Conservation (phyloP, 1,140 invertebrate species). For the Zaprionus africanus region DNA sequence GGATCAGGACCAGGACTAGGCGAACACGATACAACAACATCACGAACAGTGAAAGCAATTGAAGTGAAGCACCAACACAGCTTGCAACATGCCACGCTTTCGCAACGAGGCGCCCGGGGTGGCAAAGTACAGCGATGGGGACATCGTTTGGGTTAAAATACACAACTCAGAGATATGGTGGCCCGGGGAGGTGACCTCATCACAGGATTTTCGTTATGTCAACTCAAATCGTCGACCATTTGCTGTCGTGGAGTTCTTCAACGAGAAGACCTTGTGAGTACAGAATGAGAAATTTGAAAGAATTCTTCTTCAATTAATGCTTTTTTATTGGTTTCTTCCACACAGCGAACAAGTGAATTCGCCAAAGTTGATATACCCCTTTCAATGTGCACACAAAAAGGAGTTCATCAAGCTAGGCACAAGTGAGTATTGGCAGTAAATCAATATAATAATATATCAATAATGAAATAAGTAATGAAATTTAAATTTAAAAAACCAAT, state of each 20-base stretch:
- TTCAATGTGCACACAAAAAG: slow-evolving; percentile 90
- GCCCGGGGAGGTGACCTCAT: slow-evolving; percentile 90
- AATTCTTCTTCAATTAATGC: neutral
- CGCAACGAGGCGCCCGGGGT: slow-evolving; percentile 49
- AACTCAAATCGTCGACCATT: slow-evolving; percentile 89
- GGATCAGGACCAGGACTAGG: slow-evolving; percentile 3
- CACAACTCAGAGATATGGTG: slow-evolving; percentile 88
- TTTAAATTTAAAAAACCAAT: no score
- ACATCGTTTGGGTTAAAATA: slow-evolving; percentile 93
- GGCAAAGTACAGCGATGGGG: slow-evolving; percentile 87
- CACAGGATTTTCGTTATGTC: slow-evolving; percentile 78
- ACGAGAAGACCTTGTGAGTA: slow-evolving; percentile 92
- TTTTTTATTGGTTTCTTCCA: neutral
- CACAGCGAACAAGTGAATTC: slow-evolving; percentile 91
- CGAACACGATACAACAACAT: no score
- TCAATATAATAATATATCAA: no score
- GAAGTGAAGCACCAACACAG: neutral
- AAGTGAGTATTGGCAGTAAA: slow-evolving; percentile 86
- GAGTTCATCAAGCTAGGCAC: slow-evolving; percentile 92
- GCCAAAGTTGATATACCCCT: slow-evolving; percentile 89
- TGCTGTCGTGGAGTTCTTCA: slow-evolving; percentile 92
- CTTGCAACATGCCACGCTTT: slow-evolving; percentile 48
- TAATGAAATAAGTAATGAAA: no score
- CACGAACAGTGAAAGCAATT: neutral
- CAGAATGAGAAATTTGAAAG: neutral